Percentiles rank a stretch among this genome's conserved stretches.
Evolutionary conservation across 1,140 invertebrate genomes (phyloP).

Genomic region (Drosophila pectinifera): DNA sequence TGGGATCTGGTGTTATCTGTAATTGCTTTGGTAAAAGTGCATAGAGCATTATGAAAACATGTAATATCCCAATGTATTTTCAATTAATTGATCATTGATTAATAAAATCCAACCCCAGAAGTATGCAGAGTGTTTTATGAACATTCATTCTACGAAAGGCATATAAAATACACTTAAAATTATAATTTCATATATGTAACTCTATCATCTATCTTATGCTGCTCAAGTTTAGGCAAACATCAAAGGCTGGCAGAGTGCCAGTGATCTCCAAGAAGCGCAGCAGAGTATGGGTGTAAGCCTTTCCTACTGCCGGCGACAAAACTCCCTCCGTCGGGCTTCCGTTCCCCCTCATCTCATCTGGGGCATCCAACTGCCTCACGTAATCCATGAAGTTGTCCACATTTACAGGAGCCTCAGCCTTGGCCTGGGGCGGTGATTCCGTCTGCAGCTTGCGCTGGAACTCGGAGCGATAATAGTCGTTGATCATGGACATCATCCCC

Average conservation of each 20-base stretch:
- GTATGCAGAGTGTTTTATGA: constrained; percentile 10
- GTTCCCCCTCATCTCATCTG: constrained; percentile 2
- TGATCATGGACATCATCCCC: constrained; percentile 83
- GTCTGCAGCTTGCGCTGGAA: constrained; percentile 72
- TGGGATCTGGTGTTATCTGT: not conserved
- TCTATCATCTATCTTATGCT: constrained; percentile 35
- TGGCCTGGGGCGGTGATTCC: constrained; percentile 13
- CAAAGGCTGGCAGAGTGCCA: constrained; percentile 18
- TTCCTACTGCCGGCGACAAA: not conserved
- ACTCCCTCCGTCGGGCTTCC: not conserved
- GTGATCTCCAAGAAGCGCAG: constrained; percentile 60
- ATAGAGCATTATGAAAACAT: too few relatives aligned
- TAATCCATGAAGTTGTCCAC: constrained; percentile 78
- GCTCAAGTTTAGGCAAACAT: constrained; percentile 43
- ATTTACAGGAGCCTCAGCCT: constrained; percentile 47
- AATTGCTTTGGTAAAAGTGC: not conserved
- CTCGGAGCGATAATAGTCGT: constrained; percentile 82
- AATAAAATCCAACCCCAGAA: not conserved
- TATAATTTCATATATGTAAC: not conserved
- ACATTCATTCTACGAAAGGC: constrained; percentile 30
- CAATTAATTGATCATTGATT: not conserved
- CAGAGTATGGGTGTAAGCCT: constrained; percentile 20
- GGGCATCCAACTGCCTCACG: constrained; percentile 61
- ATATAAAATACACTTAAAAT: constrained; percentile 22
- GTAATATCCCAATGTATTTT: not conserved